Evolutionary conservation across 2,888 invertebrate genomes (phyloP), one percentile per base, ranked within the genome.

Genomic region (Ditylenchus weischeri): DNA sequence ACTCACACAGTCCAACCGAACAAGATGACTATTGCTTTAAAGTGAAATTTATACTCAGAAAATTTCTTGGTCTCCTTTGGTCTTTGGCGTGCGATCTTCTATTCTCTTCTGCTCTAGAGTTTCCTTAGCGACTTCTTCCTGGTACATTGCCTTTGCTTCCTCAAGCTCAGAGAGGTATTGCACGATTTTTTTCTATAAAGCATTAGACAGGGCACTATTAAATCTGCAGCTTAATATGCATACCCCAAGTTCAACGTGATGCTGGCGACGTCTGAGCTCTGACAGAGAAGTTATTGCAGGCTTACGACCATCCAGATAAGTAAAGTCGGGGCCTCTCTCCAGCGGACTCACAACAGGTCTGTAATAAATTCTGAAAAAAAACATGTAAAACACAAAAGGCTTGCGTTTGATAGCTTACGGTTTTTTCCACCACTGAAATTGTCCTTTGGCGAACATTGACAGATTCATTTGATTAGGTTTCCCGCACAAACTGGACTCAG

Each of bases 181-280:
- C 36, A 79, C 78, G 19, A 80, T 77, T 57, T 74, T 73, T 70
- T 73, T 79, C 79, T 79, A 68, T 57, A 77, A 73, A 15, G 10
- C 23, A 62, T 51, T 21, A 47, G 6, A 43, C 3, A 65, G 7
- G 21, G 35, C 19, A 50, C 18, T 38, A 35, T 19, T 36, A 43
- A 36, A 66, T 19, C 11, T 18, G 51, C 8, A 48, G 15, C 54
- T n/a, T 35, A 11, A 62, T 62, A 35, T 23, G 65, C 72, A 71
- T 35, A 80, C 80, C 47, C 75, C 76, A n/a, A 81, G 67, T 66
- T 82, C 73, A 54, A 77, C 71, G 62, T 81, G 81, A 43, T 82
- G 77, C 60, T 75, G 57, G 57, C 77, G 75, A 60, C 76, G 69
- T 5, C 76, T 70, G 36, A 79, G 69, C 64, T 81, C 78, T 10